A percentile compares a stretch with the other conserved stretches of the same genome.
These are phyloP conservation scores for Tenthredo scrophulariae DNA, from an alignment of 2,888 invertebrate genomes.

Conservation along the genomic window DNA sequence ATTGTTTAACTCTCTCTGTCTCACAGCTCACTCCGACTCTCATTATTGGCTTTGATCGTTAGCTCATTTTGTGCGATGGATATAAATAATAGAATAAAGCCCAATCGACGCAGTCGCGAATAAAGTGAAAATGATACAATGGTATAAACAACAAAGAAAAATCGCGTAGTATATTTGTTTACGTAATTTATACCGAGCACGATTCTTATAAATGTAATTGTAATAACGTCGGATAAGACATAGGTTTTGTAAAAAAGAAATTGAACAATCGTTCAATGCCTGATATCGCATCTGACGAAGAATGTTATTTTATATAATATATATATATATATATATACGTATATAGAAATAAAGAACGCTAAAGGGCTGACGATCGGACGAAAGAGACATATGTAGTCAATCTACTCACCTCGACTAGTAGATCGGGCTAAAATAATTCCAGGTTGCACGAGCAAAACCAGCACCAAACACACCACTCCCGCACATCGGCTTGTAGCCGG, in stretches of 20 bases:
- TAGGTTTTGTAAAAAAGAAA: not conserved
- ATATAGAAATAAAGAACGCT: too few relatives aligned
- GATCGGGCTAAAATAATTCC: slow-evolving; percentile 43
- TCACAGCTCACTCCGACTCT: not conserved
- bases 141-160: not conserved
- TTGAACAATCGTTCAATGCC: not conserved
- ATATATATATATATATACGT: too few relatives aligned
- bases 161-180: not conserved
- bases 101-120: not conserved
- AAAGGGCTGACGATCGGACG: too few relatives aligned
- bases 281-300: not conserved
- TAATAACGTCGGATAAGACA: not conserved
- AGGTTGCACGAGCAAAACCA: slow-evolving; percentile 43
- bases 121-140: not conserved
- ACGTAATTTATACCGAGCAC: not conserved
- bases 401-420: slow-evolving; percentile 22
- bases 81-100: not conserved
- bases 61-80: not conserved
- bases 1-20: not conserved
- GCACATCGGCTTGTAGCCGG: not conserved
- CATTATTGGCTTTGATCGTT: not conserved
- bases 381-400: not conserved
- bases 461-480: slow-evolving; percentile 49
- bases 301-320: not conserved
- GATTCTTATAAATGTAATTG: not conserved